Conservation (phyloP, 1,140 invertebrate genomes). For the Macrobrachium rosenbergii region DNA sequence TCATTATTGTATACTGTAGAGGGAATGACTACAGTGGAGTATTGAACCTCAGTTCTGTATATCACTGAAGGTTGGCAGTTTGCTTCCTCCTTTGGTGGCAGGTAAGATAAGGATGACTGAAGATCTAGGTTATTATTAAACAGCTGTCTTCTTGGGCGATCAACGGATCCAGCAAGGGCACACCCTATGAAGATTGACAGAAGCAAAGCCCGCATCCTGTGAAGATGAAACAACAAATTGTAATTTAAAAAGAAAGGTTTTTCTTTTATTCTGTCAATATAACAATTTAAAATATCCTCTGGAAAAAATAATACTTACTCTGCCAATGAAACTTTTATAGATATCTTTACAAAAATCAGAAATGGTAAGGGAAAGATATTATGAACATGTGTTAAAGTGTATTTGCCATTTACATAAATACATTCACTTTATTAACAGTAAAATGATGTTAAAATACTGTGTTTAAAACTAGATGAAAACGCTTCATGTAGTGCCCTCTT, state of each 20-base stretch:
- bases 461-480: neutral
- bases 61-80: conserved; percentile 27
- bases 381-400: conserved; percentile 7
- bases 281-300: neutral
- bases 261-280: neutral
- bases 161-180: conserved; percentile 27
- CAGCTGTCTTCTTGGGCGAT: conserved; percentile 35
- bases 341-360: neutral
- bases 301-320: conserved; percentile 36
- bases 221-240: neutral
- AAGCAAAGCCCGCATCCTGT: conserved; percentile 37
- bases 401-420: conserved; percentile 55
- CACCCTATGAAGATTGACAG: conserved; percentile 38
- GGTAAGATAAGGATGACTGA: conserved; percentile 33
- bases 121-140: conserved; percentile 40
- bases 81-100: conserved; percentile 29
- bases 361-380: neutral
- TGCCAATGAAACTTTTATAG: neutral
- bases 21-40: conserved; percentile 33
- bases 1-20: conserved; percentile 45
- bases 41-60: conserved; percentile 30
- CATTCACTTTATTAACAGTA: neutral
- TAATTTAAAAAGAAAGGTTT: neutral
- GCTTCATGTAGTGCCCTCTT: neutral
- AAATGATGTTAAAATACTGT: conserved; percentile 3